A percentile compares a stretch with the other conserved stretches of the same genome.
These are phyloP conservation scores for Leptinotarsa tumamoca DNA, from an alignment of 2,888 invertebrate species.

Conservation along the genomic window DNA sequence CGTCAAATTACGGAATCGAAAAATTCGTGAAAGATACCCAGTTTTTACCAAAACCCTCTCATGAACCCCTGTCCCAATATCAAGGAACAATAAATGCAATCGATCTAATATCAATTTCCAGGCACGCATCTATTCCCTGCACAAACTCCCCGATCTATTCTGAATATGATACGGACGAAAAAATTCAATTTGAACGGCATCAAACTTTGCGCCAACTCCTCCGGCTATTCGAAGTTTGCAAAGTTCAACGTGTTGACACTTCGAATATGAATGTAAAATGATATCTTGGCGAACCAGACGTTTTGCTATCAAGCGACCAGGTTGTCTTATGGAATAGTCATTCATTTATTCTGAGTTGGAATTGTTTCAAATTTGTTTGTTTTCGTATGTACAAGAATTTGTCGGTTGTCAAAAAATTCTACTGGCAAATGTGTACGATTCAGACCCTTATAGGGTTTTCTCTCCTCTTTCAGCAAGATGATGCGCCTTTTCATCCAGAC, in stretches of 20 bases:
- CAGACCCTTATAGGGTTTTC: too few species aligned
- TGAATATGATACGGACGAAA: conserved; percentile 50
- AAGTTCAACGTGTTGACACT: conserved; percentile 11
- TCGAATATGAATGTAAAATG: background rate
- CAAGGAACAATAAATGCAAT: background rate
- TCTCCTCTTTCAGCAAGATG: too few species aligned
- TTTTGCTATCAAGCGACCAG: background rate
- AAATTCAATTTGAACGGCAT: conserved; percentile 53
- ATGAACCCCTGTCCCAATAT: background rate
- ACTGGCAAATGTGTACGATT: too few species aligned
- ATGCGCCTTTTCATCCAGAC: too few species aligned
- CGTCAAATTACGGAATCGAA: too few species aligned
- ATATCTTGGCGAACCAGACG: conserved; percentile 3
- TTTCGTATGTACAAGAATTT: too few species aligned
- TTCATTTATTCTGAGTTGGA: too few species aligned
- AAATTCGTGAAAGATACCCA: too few species aligned
- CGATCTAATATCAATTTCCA: background rate
- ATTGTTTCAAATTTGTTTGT: too few species aligned
- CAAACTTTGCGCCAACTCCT: conserved; percentile 47
- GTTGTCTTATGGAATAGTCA: too few species aligned
- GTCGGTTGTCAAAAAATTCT: too few species aligned
- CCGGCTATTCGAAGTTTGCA: conserved; percentile 3
- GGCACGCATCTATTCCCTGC: conserved; percentile 3
- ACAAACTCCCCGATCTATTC: conserved; percentile 43
- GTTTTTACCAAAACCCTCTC: background rate